A percentile compares a stretch with the other conserved stretches of the same genome.
Conservation (phyloP, 2,797 vertebrate genomes). For the Euphonia xanthogaster region DNA sequence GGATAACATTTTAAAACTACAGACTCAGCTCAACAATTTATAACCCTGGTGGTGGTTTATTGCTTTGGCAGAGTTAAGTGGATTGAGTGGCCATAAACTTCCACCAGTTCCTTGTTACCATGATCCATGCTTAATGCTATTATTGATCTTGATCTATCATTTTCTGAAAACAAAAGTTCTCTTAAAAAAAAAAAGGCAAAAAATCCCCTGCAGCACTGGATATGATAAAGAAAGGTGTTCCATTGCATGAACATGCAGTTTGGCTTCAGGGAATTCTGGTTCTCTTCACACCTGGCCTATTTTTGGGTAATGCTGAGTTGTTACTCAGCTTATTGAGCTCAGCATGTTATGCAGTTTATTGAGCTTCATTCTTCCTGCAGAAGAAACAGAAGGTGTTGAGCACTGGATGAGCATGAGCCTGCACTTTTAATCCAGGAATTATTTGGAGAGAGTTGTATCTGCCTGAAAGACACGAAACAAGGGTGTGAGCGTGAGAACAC, state of each 20-base stretch:
- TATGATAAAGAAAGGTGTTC: neutral
- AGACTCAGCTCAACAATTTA: conserved; percentile 22
- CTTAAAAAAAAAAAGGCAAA: neutral
- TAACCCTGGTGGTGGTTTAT: neutral
- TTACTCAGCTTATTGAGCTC: neutral
- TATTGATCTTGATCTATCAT: neutral
- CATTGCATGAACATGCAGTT: neutral
- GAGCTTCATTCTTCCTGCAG: neutral
- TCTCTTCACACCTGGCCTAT: neutral
- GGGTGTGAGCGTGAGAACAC: conserved; percentile 7
- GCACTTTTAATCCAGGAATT: conserved; percentile 27
- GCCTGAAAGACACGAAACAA: neutral
- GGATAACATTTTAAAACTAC: conserved; percentile 25
- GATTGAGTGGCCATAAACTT: conserved; percentile 35
- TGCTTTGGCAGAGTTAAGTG: conserved; percentile 32
- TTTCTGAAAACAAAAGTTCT: neutral
- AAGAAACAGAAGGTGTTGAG: neutral
- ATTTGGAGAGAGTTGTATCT: neutral
- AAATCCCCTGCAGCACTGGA: neutral
- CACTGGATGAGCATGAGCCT: neutral
- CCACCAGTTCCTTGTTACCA: conserved; percentile 16
- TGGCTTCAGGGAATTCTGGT: neutral
- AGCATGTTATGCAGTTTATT: neutral
- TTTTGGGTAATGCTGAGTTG: neutral
- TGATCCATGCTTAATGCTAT: neutral